These are phyloP conservation scores for Epiblema foenella DNA, from an alignment of 2,888 invertebrate genomes.

Conservation along the genomic window DNA sequence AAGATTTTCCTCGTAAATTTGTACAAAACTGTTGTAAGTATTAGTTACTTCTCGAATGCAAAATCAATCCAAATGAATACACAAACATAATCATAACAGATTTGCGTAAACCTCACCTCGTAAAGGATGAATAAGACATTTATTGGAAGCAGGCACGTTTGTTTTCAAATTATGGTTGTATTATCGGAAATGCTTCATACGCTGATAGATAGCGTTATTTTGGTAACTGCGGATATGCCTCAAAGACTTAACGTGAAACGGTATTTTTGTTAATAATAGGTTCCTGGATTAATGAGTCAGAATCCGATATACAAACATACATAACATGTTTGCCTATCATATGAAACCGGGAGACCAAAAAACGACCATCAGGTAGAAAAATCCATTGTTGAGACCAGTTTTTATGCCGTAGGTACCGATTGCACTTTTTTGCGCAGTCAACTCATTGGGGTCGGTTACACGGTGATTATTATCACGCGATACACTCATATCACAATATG, in stretches of 20 bases:
- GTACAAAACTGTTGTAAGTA: background rate
- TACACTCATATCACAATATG: no score
- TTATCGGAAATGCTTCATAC: slow-evolving; percentile 20
- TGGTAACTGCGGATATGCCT: slow-evolving; percentile 9
- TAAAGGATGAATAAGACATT: slow-evolving; percentile 15
- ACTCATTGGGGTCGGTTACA: no score
- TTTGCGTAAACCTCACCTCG: slow-evolving; percentile 12
- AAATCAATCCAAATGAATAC: slow-evolving; percentile 10
- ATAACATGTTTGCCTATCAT: background rate
- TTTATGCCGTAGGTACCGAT: no score
- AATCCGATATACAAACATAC: background rate
- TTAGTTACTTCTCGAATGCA: background rate
- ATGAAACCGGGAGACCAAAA: background rate
- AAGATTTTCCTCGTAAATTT: no score
- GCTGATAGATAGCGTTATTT: slow-evolving; percentile 13
- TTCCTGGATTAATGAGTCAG: slow-evolving; percentile 3
- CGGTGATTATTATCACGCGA: no score
- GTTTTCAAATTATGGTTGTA: background rate
- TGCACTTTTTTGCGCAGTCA: no score
- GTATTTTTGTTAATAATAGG: background rate
- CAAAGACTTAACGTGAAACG: background rate
- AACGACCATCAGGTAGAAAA: background rate
- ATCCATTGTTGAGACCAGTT: no score
- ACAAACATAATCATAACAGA: slow-evolving; percentile 18
- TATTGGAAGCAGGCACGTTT: slow-evolving; percentile 11